Base-by-base conservation (phyloP, 1,140 invertebrate genomes). In the Lamellibrachia luymesi region DNA sequence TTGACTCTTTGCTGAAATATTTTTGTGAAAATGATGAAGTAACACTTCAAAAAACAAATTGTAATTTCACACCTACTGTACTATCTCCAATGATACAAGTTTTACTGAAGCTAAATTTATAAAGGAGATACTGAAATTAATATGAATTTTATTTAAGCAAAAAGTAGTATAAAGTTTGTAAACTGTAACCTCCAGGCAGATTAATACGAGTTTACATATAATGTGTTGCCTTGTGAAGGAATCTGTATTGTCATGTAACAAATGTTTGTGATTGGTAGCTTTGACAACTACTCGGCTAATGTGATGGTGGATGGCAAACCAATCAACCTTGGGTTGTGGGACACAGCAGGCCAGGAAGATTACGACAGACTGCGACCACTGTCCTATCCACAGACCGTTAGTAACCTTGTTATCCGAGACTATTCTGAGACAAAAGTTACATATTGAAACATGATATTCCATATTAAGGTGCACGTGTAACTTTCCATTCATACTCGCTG, bases 291-390 rank as follows among this genome's bases (percentile, higher is more conserved):
- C 97, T 99, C 99, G 6, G 99, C 99, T 50, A 99, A 99, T 97
- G 99, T 99, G n/a, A 99, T 99, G 98, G 99, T 99, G 27, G 99
- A 99, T 97, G 99, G 98, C 0, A 99, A 99, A 96, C 98, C 98
- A 0, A 99, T 99, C 94, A 99, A 99, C 96, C 96, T 99, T 94
- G 98, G 96, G 93, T 94, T 96, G 80, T 96, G 96, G 96, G 96
- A 96, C 95, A 96, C 96, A 89, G 96, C 96, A 49, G 96, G 96
- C 49, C 96, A 96, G 93, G 96, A 99, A 97, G 98, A 99, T 97
- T 99, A 99, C 95, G 98, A 99, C 96, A 97, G 99, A 95, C 97
- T 99, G 92, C 97, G 99, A 95, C 99, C 99, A 27, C 97, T 99
- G 4, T 99, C 98, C 38, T 99, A 99, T 97, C 99, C 99, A 94